Evolutionary conservation across 2,888 invertebrate genomes (phyloP), one percentile per base, ranked within the genome.

Genomic region (Diarsia dahlii): DNA sequence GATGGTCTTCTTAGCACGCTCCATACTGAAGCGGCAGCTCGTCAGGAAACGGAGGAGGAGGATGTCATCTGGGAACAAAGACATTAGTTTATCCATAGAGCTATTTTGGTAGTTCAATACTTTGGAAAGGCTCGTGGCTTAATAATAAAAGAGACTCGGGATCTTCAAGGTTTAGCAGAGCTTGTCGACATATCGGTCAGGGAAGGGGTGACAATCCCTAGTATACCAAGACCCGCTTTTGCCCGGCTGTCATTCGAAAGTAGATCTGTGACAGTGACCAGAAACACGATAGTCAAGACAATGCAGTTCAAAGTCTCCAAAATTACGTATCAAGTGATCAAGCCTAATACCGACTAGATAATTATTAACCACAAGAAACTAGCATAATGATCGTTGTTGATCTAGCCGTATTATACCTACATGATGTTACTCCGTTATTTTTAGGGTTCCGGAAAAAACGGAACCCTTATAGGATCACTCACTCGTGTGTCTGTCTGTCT

Each of bases 1-100:
- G n/a, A 97, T 94, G 58, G 96, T 95, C 1, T 92, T 93, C 93
- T 97, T 97, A 15, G 97, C 95, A 48, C 97, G 95, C 91, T 97
- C 97, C 85, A 97, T 89, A 84, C 97, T 97, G 90, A 95, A 93
- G 39, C 95, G 94, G 85, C 97, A 97, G 85, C 97, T 96, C 58
- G 95, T 90, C 71, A 97, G 92, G 91, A 97, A 97, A 54, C 97
- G 95, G 15, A 94, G 93, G 1, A 97, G 92, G 23, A 97, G 93
- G 3, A 95, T 91, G 13, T 97, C 97, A 89, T 97, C 97, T 97
- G 93, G 4, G 94, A 93, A 66, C 13, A 63, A 15, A 63, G 0
- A 56, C 20, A 64, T 65, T 18, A 9, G 39, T 58, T 58, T 46
- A n/a, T 12, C 5, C n/a, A 13, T 6, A 48, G 0, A 48, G 6